Percentiles rank a stretch among this genome's conserved stretches.
Evolutionary conservation across 2,888 invertebrate genomes (phyloP).

Genomic region (Lypha dubia): DNA sequence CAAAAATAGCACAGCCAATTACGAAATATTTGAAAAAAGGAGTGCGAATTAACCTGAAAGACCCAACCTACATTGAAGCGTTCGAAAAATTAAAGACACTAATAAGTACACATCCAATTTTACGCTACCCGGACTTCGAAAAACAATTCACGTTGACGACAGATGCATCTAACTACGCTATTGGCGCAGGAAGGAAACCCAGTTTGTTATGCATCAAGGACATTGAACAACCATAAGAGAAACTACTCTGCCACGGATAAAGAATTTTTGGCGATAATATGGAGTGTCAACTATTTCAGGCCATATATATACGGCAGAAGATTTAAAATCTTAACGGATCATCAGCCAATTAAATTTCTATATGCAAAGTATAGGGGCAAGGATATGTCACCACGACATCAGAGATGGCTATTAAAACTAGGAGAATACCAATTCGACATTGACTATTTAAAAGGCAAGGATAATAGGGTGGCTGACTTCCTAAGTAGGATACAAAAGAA

Average conservation of each 20-base stretch:
- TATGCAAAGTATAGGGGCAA: constrained; percentile 58
- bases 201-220: constrained; percentile 46
- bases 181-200: constrained; percentile 43
- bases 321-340: constrained; percentile 50
- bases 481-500: constrained; percentile 44
- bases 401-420: constrained; percentile 47
- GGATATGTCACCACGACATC: constrained; percentile 57
- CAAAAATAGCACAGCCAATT: constrained; percentile 42
- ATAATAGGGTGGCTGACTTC: constrained; percentile 47
- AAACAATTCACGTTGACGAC: constrained; percentile 23
- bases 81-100: constrained; percentile 33
- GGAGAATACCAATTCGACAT: constrained; percentile 32
- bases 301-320: constrained; percentile 50
- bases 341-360: constrained; percentile 60
- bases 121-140: constrained; percentile 19
- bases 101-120: constrained; percentile 26
- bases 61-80: constrained; percentile 23
- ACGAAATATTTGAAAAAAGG: constrained; percentile 36
- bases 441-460: constrained; percentile 46
- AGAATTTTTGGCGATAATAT: constrained; percentile 54
- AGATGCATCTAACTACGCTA: constrained; percentile 30
- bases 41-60: not conserved
- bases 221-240: constrained; percentile 43
- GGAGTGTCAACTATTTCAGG: constrained; percentile 50
- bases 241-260: constrained; percentile 48